These are phyloP conservation scores for Archocentrus centrarchus DNA, from an alignment of 2,113 vertebrate genomes.

Conservation along the genomic window DNA sequence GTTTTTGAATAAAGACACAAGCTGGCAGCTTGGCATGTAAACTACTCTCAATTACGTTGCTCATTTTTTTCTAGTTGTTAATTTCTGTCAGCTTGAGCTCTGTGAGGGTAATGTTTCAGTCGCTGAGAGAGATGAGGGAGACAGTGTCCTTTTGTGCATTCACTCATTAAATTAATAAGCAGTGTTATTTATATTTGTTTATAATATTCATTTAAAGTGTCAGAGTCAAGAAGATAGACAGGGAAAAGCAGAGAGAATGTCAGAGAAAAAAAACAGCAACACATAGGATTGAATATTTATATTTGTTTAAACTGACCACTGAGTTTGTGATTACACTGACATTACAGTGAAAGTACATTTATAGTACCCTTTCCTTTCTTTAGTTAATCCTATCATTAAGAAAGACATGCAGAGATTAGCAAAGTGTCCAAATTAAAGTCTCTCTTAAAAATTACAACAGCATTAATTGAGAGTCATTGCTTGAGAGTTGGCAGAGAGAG, in stretches of 20 bases:
- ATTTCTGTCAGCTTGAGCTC: conserved; percentile 13
- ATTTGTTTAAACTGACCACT: not conserved
- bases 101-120: conserved; percentile 4
- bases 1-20: conserved; percentile 2
- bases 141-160: not conserved
- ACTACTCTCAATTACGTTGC: conserved; percentile 47
- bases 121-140: not conserved
- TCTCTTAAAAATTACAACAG: not conserved
- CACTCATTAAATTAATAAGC: conserved; percentile 28
- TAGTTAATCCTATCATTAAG: not conserved
- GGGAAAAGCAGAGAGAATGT: not conserved
- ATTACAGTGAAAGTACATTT: not conserved
- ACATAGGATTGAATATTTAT: not conserved
- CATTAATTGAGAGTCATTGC: not conserved
- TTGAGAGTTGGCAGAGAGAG: not conserved
- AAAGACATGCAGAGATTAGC: not conserved
- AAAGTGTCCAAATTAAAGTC: not conserved
- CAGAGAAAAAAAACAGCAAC: not conserved
- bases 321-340: not conserved
- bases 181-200: not conserved
- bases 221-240: not conserved
- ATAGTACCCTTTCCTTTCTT: not conserved
- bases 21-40: conserved; percentile 9
- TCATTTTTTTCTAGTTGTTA: conserved; percentile 15
- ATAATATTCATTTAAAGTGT: not conserved